Percentiles rank a stretch among this genome's conserved stretches.
phyloP scores from a whole-genome alignment of 2,888 invertebrate genomes.

The Spilarctia lutea region DNA sequence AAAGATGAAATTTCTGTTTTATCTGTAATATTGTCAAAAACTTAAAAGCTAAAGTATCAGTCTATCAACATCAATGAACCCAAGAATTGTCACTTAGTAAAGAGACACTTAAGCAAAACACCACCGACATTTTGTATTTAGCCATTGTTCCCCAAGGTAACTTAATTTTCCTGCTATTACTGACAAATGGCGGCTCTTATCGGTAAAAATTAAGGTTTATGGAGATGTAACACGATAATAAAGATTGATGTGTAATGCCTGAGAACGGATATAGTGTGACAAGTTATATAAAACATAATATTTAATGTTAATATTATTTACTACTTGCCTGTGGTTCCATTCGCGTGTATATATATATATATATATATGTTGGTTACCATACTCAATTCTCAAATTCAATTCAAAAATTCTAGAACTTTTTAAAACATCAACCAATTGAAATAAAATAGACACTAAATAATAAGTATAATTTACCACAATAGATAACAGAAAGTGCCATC shows the following conservation, averaged over 20 bases:
- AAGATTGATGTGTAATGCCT: constrained; percentile 9
- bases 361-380: no score
- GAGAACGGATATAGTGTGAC: neutral
- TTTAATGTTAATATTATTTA: no score
- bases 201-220: constrained; percentile 56
- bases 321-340: no score
- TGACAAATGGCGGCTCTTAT: constrained; percentile 76
- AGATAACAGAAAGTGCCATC: no score
- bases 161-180: constrained; percentile 79
- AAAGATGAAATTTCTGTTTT: neutral
- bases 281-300: neutral
- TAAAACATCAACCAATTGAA: no score
- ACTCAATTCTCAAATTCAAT: no score
- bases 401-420: no score
- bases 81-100: constrained; percentile 11
- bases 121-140: constrained; percentile 51
- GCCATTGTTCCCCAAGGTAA: constrained; percentile 69
- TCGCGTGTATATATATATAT: no score
- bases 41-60: constrained; percentile 8
- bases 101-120: constrained; percentile 30
- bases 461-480: no score
- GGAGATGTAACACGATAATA: neutral
- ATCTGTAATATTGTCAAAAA: constrained; percentile 2
- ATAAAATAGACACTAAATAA: no score
- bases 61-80: constrained; percentile 13